A percentile compares a stretch with the other conserved stretches of the same genome.
These are phyloP conservation scores for Dreissena rostriformis DNA, from an alignment of 1,140 invertebrate species.

Conservation along the genomic window DNA sequence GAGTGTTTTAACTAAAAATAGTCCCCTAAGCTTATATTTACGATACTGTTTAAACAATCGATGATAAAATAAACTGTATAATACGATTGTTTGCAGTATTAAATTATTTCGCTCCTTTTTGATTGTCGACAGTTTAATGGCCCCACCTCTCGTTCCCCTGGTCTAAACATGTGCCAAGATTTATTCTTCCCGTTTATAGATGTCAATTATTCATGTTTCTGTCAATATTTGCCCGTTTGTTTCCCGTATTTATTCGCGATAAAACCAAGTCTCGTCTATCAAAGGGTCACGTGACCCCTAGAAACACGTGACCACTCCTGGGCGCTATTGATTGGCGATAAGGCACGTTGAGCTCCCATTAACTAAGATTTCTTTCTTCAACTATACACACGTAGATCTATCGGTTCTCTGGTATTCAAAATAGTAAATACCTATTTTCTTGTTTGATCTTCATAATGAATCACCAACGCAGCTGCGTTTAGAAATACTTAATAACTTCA, in stretches of 20 bases:
- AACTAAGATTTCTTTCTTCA: too few relatives aligned
- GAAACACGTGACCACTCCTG: not conserved
- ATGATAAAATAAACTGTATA: constrained; percentile 5
- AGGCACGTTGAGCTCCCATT: not conserved
- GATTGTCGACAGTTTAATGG: constrained; percentile 1
- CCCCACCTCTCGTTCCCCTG: not conserved
- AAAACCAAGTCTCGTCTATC: not conserved
- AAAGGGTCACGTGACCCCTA: not conserved
- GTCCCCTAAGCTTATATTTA: not conserved
- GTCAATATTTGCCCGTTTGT: constrained; percentile 5
- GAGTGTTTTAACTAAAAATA: not conserved
- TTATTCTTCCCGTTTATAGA: constrained; percentile 1
- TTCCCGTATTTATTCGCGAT: constrained; percentile 2
- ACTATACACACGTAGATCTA: too few relatives aligned
- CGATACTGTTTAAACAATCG: not conserved
- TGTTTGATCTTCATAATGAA: too few relatives aligned
- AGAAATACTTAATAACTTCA: too few relatives aligned
- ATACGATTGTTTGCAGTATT: not conserved
- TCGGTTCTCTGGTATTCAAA: too few relatives aligned
- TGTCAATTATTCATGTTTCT: not conserved
- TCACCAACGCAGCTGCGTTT: too few relatives aligned
- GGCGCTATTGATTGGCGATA: not conserved
- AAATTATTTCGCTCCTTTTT: constrained; percentile 3
- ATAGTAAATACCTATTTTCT: too few relatives aligned
- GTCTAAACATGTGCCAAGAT: not conserved